These are phyloP conservation scores for Ramazzottius varieornatus DNA, from an alignment of 2,888 invertebrate genomes.

Conservation along the genomic window DNA sequence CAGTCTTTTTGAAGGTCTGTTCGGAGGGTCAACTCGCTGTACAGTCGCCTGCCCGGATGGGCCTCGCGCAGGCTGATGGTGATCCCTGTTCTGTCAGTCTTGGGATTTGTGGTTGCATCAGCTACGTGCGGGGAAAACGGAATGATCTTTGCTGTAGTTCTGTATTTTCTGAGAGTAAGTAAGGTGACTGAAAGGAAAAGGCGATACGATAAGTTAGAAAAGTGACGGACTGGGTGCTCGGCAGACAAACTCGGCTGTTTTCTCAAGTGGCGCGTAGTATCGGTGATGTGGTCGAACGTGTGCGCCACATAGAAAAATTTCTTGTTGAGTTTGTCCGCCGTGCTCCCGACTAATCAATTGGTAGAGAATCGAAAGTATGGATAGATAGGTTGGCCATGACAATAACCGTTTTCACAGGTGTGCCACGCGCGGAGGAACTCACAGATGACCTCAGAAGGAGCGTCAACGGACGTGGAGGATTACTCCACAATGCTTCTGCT, in stretches of 20 bases:
- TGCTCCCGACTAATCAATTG: no score
- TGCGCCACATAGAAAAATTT: no score
- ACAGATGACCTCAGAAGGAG: background rate
- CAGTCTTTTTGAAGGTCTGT: no score
- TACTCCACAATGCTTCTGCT: background rate
- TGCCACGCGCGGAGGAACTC: background rate
- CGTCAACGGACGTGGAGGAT: background rate
- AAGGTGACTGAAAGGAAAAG: no score
- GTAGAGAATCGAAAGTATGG: no score
- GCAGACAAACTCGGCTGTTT: no score
- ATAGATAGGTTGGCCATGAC: no score
- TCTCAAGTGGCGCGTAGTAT: no score
- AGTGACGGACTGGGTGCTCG: no score
- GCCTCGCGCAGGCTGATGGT: background rate
- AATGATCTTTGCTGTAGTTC: background rate
- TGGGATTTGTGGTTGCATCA: background rate
- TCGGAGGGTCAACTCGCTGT: background rate
- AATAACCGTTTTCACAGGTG: background rate
- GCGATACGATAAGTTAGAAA: no score
- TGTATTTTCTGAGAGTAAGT: background rate
- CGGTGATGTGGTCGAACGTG: no score
- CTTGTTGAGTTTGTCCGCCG: no score
- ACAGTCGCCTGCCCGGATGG: background rate
- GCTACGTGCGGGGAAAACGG: background rate
- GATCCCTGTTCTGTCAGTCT: background rate